phyloP scores from a whole-genome alignment of 2,113 vertebrate species.

The Anhinga anhinga region DNA sequence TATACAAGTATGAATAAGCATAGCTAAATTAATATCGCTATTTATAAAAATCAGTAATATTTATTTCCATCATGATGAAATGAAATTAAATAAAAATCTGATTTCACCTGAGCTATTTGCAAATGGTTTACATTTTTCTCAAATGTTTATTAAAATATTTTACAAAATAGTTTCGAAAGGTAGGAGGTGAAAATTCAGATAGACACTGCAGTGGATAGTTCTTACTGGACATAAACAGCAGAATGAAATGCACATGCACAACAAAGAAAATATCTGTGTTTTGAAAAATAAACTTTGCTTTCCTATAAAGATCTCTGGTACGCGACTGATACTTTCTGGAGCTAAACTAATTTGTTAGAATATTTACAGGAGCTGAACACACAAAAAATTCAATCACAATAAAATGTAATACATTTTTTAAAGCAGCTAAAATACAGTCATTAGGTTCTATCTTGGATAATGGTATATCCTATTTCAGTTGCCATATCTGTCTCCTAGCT shows the following conservation, averaged over 20 bases:
- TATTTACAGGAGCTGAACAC: neutral
- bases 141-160: neutral
- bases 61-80: neutral
- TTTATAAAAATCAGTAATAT: neutral
- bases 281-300: neutral
- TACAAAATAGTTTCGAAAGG: neutral
- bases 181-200: neutral
- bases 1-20: neutral
- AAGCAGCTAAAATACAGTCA: neutral
- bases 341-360: neutral
- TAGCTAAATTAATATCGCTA: neutral
- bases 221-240: neutral
- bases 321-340: neutral
- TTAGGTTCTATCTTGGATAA: neutral
- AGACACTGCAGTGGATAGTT: neutral
- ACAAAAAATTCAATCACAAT: neutral
- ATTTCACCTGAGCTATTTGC: neutral
- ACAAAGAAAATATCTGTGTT: neutral
- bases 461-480: neutral
- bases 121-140: neutral
- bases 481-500: neutral
- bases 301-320: neutral
- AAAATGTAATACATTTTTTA: neutral
- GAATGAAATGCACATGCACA: neutral
- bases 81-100: neutral